Base-by-base conservation (phyloP, 2,888 invertebrate species). In the Orthosia gracilis region DNA sequence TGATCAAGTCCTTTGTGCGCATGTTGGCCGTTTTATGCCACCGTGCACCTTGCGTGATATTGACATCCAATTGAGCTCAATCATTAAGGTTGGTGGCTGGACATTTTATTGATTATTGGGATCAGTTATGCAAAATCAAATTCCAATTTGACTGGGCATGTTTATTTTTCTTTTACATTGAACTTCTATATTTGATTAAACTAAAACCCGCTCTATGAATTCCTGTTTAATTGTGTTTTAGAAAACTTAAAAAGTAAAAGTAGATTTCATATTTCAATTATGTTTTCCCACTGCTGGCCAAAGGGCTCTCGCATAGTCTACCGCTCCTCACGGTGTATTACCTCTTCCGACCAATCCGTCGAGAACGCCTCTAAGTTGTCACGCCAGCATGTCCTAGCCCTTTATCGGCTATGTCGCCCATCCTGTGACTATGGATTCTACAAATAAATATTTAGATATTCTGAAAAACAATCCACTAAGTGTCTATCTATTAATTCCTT, bases 1-100 rank as follows among this genome's bases (percentile, higher is more conserved):
- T 68, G 72, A 83, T 85, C 75, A 74, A 77, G 49, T 76, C 31
- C 82, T 76, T 62, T 70, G 76, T 70, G 31, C 21, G 40, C 57
- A 50, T 58, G 23, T 71, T 58, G 45, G 45, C 47, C 23, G 57
- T 66, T 84, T 78, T 83, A 73, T 84, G 65, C 50, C 68, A 72
- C 57, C 54, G 69, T 57, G 50, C 68, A 66, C 57, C 54, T 17
- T 66, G 55, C 69, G 58, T 80, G 69, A 40, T 80, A 66, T 58
- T 80, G 74, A 62, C 74, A 73, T 73, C 31, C 74, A 62, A 69
- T 80, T 68, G 58, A 69, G 68, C 50, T 66, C 45, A 47, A 69
- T 61, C 65, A 59, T 69, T 66, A 55, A 55, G 40, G 15, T 23
- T 58, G 31, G 23, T 2, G 13, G 18, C 52, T 59, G 40, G 58